Base-by-base conservation (phyloP, 2,888 invertebrate genomes). In the Peribatodes rhomboidaria region DNA sequence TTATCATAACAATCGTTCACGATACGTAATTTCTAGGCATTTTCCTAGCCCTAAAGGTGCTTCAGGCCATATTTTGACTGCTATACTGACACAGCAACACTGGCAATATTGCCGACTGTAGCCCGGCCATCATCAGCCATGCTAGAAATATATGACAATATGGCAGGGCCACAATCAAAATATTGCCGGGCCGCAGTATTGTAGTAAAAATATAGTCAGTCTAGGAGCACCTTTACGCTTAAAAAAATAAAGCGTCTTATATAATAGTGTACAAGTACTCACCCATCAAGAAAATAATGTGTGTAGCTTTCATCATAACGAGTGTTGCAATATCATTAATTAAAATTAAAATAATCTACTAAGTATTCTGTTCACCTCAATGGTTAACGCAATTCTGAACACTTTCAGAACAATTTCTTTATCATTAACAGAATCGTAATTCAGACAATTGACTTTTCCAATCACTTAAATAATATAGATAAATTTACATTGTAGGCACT, bases 271-370 rank as follows among this genome's bases (percentile, higher is more conserved):
- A 22, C 22, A 46, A n/a, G 13, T 42, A 68, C 67, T 71, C 41
- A 68, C 71, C 65, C 10, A 57, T 20, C 18, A 44, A 39, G 3
- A 57, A 10, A 37, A 52, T 35, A 52, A 50, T 44, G 33, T 57
- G 9, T 39, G n/a, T 56, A 0, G 50, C 49, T 22, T 44, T 10
- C 10, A 22, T 37, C 64, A 65, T 65, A 44, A 22, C 35, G 27
- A 4, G 6, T 2, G 27, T 27, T 33, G 46, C 42, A 44, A 42
- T 49, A 42, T 14, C n/a, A 53, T 49, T 33, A 10, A n/a, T 18
- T 22, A 11, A 27, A 22, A 42, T 46, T 41, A 61, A 56, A n/a
- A 18, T 35, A 47, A 50, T 10, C 42, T 20, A 18, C 1, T 16
- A 35, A 50, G 0, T 11, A 18, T 50, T 33, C 11, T 50, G 16